A percentile compares a stretch with the other conserved stretches of the same genome.
Conservation (phyloP, 2,888 invertebrate species). For the Caenorhabditis macrosperma region DNA sequence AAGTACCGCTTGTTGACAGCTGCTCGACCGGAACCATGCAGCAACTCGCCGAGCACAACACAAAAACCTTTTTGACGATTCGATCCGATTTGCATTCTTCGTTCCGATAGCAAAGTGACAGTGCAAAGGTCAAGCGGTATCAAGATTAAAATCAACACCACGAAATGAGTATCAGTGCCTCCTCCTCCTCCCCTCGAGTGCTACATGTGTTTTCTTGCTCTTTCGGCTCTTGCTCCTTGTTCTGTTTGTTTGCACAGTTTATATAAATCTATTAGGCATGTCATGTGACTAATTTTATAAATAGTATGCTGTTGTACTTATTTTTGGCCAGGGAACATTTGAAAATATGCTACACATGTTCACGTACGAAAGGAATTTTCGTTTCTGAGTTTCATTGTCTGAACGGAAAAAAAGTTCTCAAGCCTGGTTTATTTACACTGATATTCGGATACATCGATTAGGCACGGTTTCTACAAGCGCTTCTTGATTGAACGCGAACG, state of each 20-base stretch:
- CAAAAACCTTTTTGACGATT: background rate
- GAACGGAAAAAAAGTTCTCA: background rate
- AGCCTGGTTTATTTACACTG: constrained; percentile 39
- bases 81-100: background rate
- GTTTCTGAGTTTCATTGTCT: background rate
- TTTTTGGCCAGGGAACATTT: no score
- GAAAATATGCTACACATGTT: background rate
- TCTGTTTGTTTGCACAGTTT: background rate
- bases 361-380: background rate
- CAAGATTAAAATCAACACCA: constrained; percentile 18
- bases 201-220: constrained; percentile 8
- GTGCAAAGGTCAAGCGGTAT: constrained; percentile 9
- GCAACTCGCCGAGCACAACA: constrained; percentile 2
- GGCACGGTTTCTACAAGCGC: constrained; percentile 46
- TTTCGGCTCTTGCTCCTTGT: background rate
- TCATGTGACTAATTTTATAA: background rate
- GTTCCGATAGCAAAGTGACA: background rate
- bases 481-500: constrained; percentile 1
- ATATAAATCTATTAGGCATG: constrained; percentile 1
- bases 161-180: background rate
- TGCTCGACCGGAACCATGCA: constrained; percentile 10
- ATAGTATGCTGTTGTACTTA: no score
- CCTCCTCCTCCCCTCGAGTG: background rate
- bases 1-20: constrained; percentile 20
- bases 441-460: constrained; percentile 14